Percentiles rank a stretch among this genome's conserved stretches.
Conservation (phyloP, 2,113 vertebrate species). For the Oreochromis niloticus region DNA sequence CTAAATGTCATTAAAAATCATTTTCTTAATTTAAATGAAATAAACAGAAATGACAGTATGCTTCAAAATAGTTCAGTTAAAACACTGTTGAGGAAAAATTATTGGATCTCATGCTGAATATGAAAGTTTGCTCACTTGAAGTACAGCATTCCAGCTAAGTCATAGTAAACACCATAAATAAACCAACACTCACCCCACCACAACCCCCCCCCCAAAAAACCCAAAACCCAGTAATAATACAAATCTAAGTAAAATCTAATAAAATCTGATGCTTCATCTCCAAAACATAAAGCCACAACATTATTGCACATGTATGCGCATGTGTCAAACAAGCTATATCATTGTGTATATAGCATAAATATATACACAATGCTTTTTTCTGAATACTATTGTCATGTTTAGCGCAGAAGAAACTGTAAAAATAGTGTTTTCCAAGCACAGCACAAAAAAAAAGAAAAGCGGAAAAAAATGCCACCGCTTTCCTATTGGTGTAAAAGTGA, state of each 20-base stretch:
- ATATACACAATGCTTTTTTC: not conserved
- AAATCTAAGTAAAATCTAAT: not conserved
- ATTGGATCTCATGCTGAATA: not conserved
- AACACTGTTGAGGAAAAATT: not conserved
- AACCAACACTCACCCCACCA: not conserved
- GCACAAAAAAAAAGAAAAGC: not conserved
- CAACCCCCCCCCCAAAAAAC: not conserved
- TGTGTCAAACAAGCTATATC: not conserved
- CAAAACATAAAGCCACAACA: not conserved
- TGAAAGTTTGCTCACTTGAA: not conserved
- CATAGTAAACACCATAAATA: not conserved
- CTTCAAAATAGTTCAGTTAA: not conserved
- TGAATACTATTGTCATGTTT: not conserved
- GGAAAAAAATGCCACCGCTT: fast-evolving
- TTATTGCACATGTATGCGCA: not conserved
- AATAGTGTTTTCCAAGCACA: not conserved
- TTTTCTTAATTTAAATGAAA: not conserved
- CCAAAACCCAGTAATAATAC: not conserved
- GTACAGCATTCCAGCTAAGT: not conserved
- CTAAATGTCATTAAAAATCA: fast-evolving
- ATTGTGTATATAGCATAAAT: not conserved
- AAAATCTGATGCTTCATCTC: not conserved
- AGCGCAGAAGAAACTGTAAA: not conserved
- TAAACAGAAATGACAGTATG: not conserved
- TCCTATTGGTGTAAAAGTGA: not conserved